Conservation (phyloP, 2,888 invertebrate species). For the Venustoraphidia nigricollis region DNA sequence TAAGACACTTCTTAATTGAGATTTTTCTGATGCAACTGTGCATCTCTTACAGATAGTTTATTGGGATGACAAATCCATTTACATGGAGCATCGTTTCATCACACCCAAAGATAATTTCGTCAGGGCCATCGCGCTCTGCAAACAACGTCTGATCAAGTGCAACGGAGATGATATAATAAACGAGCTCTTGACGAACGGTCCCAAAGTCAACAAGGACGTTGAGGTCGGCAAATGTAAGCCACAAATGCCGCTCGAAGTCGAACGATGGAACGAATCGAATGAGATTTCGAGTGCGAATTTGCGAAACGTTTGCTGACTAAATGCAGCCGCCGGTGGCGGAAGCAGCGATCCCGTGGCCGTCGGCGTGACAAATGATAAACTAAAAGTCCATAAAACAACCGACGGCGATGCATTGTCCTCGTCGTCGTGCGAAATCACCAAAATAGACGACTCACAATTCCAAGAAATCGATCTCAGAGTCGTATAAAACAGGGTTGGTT, state of each 20-base stretch:
- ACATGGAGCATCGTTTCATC: constrained; percentile 69
- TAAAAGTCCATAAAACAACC: too few relatives aligned
- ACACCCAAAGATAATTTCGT: constrained; percentile 55
- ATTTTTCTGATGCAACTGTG: too few relatives aligned
- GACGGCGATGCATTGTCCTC: too few relatives aligned
- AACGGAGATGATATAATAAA: constrained; percentile 34
- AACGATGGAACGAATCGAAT: constrained; percentile 54
- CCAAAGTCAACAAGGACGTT: constrained; percentile 13
- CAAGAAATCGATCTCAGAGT: too few relatives aligned
- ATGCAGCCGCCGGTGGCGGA: constrained; percentile 25
- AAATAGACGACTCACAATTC: too few relatives aligned
- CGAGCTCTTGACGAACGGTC: constrained; percentile 20
- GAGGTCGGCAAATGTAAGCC: constrained; percentile 33
- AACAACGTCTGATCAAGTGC: constrained; percentile 42
- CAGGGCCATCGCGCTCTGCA: constrained; percentile 42
- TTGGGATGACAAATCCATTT: constrained; percentile 73
- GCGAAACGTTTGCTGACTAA: constrained; percentile 26
- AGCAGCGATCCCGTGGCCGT: neutral
- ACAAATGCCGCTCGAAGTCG: constrained; percentile 45
- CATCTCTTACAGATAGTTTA: constrained; percentile 48
- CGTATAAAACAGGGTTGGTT: too few relatives aligned
- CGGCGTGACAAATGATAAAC: too few relatives aligned
- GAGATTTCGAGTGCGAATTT: constrained; percentile 53
- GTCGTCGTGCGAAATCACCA: too few relatives aligned
- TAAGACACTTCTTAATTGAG: too few relatives aligned